These are phyloP conservation scores for Leistus spinibarbis DNA, from an alignment of 2,888 invertebrate species.

Conservation along the genomic window DNA sequence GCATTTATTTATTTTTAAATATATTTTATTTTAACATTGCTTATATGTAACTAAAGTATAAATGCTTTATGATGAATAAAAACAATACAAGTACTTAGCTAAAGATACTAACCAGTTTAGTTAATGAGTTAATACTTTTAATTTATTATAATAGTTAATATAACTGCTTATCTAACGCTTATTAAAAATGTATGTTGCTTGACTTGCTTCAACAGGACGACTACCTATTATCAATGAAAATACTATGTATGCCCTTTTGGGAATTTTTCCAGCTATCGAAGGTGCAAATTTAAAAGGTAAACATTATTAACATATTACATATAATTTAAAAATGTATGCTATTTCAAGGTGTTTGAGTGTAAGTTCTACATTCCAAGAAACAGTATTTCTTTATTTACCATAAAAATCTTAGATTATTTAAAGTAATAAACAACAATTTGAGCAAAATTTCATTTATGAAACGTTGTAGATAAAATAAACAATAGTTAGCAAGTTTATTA, in stretches of 20 bases:
- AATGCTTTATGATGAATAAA: too few relatives aligned
- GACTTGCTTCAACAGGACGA: constrained; percentile 29
- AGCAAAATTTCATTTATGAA: too few relatives aligned
- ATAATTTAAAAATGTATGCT: constrained; percentile 9
- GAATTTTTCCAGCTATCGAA: constrained; percentile 60
- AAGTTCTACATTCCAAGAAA: neutral
- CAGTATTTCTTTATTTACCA: neutral
- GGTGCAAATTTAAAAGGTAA: constrained; percentile 19
- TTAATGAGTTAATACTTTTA: constrained; percentile 12
- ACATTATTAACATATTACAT: constrained; percentile 6
- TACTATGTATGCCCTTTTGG: constrained; percentile 63
- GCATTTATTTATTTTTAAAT: too few relatives aligned
- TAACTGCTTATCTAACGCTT: neutral
- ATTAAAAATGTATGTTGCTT: neutral
- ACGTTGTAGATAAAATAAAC: too few relatives aligned
- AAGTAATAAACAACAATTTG: too few relatives aligned
- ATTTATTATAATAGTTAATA: constrained; percentile 15
- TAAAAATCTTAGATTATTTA: neutral
- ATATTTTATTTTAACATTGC: too few relatives aligned
- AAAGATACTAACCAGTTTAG: too few relatives aligned
- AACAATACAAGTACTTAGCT: too few relatives aligned
- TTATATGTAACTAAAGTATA: too few relatives aligned
- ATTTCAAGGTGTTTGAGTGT: neutral
- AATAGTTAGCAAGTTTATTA: too few relatives aligned
- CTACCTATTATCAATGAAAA: constrained; percentile 54